Base-by-base conservation (phyloP, 2,797 vertebrate genomes). In the Anguilla obscura region DNA sequence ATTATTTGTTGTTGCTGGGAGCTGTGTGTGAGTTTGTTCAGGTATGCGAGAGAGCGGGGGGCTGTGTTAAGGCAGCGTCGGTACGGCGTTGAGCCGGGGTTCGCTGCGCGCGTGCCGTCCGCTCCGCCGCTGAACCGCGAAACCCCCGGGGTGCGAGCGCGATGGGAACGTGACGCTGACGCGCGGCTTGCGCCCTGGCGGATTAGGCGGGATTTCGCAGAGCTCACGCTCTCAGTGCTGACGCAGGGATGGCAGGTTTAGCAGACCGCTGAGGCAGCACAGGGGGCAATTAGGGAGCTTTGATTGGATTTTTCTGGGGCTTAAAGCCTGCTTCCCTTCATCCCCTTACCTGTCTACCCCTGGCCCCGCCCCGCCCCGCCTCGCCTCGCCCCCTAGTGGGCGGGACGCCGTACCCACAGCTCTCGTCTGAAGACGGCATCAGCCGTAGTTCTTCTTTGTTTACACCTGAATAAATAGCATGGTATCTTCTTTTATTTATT, bases 231-330 rank as follows among this genome's bases (percentile, higher is more conserved):
- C 92, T 16, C 85, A 85, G 90, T 90, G 88, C 91, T 93, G 93
- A 94, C 92, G 91, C 92, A 90, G 85, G 88, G 89, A 91, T 90
- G 89, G 92, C 90, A 91, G 90, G 89, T 92, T 93, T 91, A 86
- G 88, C 56, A 89, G 90, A 93, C 91, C 89, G 91, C 93, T 92
- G 93, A 94, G 93, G 94, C 86, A 93, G 93, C 93, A 93, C 92
- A 91, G 92, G 92, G 94, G 93, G 92, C 94, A 96, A 95, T 96
- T 95, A 94, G 93, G 92, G 90, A 86, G 89, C 93, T 93, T 93
- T 89, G 89, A 92, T 91, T 79, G 93, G 94, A 94, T 94, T 93
- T 88, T 91, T 93, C 93, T 94, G 90, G 56, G 85, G 9, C 58
- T 66, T 24, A 45, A 56, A 21, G 56, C 21, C 16, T 0, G 36